Base-by-base conservation (phyloP, 2,797 vertebrate species). In the Salmo trutta region DNA sequence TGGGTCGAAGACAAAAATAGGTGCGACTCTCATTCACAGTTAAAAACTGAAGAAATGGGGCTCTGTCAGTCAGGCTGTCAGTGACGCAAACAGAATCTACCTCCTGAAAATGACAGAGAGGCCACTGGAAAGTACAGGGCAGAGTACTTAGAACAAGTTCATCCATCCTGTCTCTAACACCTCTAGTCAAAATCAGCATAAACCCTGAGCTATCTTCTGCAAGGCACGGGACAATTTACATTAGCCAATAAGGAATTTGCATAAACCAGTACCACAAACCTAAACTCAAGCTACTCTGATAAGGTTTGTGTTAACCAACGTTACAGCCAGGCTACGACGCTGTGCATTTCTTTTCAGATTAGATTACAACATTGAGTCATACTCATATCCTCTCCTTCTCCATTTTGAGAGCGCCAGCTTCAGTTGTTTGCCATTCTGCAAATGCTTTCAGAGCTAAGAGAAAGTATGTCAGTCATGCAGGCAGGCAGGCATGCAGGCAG, bases 351-450 rank as follows among this genome's bases (percentile, higher is more conserved):
- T 67, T 78, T 64, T 27, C 59, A 64, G 10, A 21, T 64, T 64
- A 41, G 41, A 41, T 68, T 64, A 41, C 54, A 72, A 79, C 75
- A 64, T 72, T 27, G 71, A 59, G 76, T 82, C 78, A 70, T 81
- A 68, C 87, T 76, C 75, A 91, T 87, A 83, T 88, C 88, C 76
- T 78, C 73, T 64, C 59, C 77, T 75, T 87, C 89, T 91, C 90
- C 90, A 91, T 92, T 91, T 91, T 90, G 85, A 90, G 85, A 89
- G 82, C 83, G 64, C 21, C 59, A 19, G 21, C 74, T 85, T 84
- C 68, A 82, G 80, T 82, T 77, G 74, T 81, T 86, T 84, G 82
- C 88, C 87, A 89, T 90, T 91, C 90, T 85, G 82, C 81, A 87
- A 87, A 80, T 73, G 71, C 83, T 81, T 84, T 77, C 77, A 80